Evolutionary conservation across 2,888 invertebrate genomes (phyloP), one percentile per base, ranked within the genome.

Genomic region (Acrobasis suavella): DNA sequence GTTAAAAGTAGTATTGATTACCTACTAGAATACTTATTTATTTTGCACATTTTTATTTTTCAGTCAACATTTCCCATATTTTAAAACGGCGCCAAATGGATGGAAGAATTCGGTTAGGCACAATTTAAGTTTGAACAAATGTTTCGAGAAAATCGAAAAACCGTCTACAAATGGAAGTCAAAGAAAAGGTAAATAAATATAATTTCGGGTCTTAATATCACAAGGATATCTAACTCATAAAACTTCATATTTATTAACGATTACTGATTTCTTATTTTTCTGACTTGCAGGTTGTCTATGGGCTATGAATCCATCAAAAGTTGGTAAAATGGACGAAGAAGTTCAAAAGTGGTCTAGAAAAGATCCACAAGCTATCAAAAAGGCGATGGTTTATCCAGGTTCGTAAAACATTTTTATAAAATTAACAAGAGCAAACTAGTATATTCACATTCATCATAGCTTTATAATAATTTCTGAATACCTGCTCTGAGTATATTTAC

Each of bases 21-120:
- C 32, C 32, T 32, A 32, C 5, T 32, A 32, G 12, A 32, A 38
- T 37, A 32, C 15, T 55, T 46, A 14, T 16, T 46, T 16, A 39
- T 50, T 56, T 60, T 39, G 9, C n/a, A 14, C 8, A 10, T 42
- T 56, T 32, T 63, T 66, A 61, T 67, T 64, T 94, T 95, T 67
- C 93, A 97, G 97, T 85, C 97, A 98, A 87, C 98, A 99, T 86
- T 99, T 99, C 83, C 99, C 99, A 0, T 99, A 98, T 86, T 99
- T 99, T 86, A 98, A 98, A 91, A 98, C 98, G 1, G 99, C 99
- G 10, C 99, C 98, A 22, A 97, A 96, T 82, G 99, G 99, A 15
- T 99, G 99, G 99, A 99, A 99, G 91, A 99, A 99, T 85, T 99
- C 99, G 5, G 99, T 99, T 0, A 94, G 99, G 72, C 99, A 99